Percentiles rank a stretch among this genome's conserved stretches.
phyloP scores from a whole-genome alignment of 2,113 vertebrate species.

The Proteles cristata region DNA sequence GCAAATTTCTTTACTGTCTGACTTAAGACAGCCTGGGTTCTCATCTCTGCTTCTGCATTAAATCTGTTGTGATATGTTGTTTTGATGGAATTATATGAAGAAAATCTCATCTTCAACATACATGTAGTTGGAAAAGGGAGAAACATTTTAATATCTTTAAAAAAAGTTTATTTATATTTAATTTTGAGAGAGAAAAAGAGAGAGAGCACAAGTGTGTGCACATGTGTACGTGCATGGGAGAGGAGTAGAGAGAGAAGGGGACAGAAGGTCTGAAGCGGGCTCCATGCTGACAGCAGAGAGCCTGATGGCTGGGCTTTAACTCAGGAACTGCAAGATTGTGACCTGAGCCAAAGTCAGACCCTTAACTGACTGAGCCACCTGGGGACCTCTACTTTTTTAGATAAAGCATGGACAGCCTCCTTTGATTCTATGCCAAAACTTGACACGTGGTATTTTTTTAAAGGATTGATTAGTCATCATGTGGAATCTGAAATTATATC shows the following conservation, averaged over 20 bases:
- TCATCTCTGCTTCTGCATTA: not conserved
- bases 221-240: too few relatives aligned
- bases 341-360: too few relatives aligned
- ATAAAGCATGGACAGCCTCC: not conserved
- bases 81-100: not conserved
- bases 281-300: too few relatives aligned
- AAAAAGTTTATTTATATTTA: too few relatives aligned
- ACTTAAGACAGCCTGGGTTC: not conserved
- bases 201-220: too few relatives aligned
- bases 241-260: too few relatives aligned
- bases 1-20: not conserved
- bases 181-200: too few relatives aligned
- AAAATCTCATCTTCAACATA: not conserved
- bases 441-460: not conserved
- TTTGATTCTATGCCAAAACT: not conserved
- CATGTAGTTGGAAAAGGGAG: not conserved
- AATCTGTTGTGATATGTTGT: not conserved
- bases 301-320: too few relatives aligned
- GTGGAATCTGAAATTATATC: constrained; percentile 3
- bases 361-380: too few relatives aligned
- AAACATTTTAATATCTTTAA: not conserved
- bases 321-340: too few relatives aligned
- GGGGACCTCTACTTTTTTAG: not conserved
- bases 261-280: too few relatives aligned
- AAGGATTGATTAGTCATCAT: not conserved